Conservation (phyloP, 2,113 vertebrate genomes). For the Otocyon megalotis region DNA sequence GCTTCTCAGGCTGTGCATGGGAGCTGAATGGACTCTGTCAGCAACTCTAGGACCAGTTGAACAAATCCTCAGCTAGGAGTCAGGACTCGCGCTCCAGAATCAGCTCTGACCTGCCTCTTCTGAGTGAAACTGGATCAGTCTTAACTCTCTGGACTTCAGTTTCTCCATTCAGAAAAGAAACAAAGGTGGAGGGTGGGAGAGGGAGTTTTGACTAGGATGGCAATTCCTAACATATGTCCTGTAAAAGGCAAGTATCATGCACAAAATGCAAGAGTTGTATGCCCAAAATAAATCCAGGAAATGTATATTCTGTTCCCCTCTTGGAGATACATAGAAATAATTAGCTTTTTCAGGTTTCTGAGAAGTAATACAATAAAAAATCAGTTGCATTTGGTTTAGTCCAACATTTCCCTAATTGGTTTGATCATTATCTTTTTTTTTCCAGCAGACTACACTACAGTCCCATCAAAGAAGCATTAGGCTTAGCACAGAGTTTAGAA, state of each 20-base stretch:
- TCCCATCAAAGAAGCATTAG: neutral
- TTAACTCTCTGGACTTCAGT: neutral
- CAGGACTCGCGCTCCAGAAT: no score
- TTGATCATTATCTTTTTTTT: neutral
- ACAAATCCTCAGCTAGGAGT: neutral
- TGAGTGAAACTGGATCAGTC: neutral
- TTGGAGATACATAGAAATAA: neutral
- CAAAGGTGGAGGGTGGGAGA: rapidly evolving
- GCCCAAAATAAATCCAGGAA: neutral
- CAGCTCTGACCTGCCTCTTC: neutral
- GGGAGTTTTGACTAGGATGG: neutral
- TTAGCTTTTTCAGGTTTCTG: neutral
- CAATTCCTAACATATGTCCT: neutral
- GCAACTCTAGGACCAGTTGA: no score
- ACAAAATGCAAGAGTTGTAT: neutral
- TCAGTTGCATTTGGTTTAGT: neutral
- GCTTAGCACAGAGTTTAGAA: neutral
- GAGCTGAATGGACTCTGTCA: neutral
- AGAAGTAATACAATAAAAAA: neutral
- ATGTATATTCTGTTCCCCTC: neutral
- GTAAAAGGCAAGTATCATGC: neutral
- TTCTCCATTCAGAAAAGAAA: neutral
- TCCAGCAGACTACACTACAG: neutral
- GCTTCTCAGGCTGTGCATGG: neutral
- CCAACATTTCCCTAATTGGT: neutral